A percentile compares a stretch with the other conserved stretches of the same genome.
Evolutionary conservation across 2,888 invertebrate species (phyloP).

Genomic region (Platycnemis pennipes): DNA sequence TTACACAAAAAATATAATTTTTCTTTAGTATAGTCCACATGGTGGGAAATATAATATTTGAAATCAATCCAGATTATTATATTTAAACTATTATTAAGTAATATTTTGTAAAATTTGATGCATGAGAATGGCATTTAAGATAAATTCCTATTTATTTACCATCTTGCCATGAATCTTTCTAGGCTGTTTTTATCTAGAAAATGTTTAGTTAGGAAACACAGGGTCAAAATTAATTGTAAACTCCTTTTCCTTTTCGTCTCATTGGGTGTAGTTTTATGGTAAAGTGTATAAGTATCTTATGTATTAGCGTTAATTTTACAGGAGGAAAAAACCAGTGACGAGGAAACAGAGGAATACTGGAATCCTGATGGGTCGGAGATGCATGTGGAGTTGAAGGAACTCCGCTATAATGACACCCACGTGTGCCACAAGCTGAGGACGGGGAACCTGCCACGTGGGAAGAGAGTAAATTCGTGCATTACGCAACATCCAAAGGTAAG

Average conservation of each 20-base stretch:
- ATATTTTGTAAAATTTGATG: too few species aligned
- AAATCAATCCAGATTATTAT: too few species aligned
- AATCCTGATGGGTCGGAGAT: constrained; percentile 26
- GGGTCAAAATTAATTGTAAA: background rate
- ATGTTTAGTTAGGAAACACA: too few species aligned
- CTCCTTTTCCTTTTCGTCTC: background rate
- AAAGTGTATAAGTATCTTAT: background rate
- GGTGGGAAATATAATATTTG: too few species aligned
- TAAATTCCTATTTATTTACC: too few species aligned
- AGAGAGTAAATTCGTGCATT: constrained; percentile 23
- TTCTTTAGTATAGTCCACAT: too few species aligned
- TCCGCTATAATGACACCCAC: constrained; percentile 34
- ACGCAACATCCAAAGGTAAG: constrained; percentile 51
- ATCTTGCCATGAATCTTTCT: too few species aligned
- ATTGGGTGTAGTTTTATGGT: background rate
- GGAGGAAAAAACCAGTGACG: background rate
- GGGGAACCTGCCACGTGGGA: constrained; percentile 6
- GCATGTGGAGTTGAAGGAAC: constrained; percentile 39
- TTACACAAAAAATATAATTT: too few species aligned
- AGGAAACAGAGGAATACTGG: constrained; percentile 13
- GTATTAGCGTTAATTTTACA: background rate
- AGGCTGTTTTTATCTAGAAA: too few species aligned
- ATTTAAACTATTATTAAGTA: too few species aligned
- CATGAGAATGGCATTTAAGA: too few species aligned
- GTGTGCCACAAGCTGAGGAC: constrained; percentile 47